Percentiles rank a stretch among this genome's conserved stretches.
phyloP scores from a whole-genome alignment of 2,888 invertebrate genomes.

The Ceriagrion tenellum region DNA sequence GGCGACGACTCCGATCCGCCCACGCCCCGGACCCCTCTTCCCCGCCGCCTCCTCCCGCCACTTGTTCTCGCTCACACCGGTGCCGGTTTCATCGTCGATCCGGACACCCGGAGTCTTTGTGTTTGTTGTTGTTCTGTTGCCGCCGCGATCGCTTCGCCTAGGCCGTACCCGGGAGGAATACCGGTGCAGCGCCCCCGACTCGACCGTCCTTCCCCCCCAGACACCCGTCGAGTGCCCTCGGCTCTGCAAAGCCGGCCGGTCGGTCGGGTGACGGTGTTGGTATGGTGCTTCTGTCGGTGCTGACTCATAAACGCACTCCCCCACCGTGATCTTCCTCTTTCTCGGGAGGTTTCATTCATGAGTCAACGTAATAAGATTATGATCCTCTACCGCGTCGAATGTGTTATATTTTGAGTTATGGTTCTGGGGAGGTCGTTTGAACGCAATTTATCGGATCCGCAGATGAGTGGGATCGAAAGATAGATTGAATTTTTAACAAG shows the following conservation, averaged over 20 bases:
- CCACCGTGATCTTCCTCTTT: not conserved
- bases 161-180: not conserved
- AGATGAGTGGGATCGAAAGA: no score
- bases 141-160: not conserved
- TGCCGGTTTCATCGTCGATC: not conserved
- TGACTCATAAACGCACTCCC: not conserved
- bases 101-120: not conserved
- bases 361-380: not conserved
- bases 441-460: no score
- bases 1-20: not conserved
- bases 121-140: not conserved
- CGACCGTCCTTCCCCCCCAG: not conserved
- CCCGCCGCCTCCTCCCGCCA: not conserved
- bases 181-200: not conserved
- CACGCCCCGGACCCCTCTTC: not conserved
- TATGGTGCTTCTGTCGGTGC: not conserved
- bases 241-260: not conserved
- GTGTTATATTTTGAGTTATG: not conserved
- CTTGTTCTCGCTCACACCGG: not conserved
- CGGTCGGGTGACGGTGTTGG: not conserved
- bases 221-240: not conserved
- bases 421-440: not conserved
- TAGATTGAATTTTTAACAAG: no score
- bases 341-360: slow-evolving; percentile 28
- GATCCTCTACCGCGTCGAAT: not conserved